phyloP scores from a whole-genome alignment of 2,888 invertebrate species.

The Hypena proboscidalis region DNA sequence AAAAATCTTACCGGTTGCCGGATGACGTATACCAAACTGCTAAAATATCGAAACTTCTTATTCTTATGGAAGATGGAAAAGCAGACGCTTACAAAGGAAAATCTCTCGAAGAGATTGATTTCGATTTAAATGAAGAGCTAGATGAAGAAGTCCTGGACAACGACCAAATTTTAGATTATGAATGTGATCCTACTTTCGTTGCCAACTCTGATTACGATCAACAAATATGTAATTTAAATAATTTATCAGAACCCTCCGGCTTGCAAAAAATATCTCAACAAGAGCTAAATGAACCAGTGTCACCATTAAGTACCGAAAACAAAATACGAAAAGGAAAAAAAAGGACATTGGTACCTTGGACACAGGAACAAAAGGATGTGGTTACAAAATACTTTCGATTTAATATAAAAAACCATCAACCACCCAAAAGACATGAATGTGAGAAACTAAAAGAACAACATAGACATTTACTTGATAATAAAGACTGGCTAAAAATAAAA shows the following conservation, averaged over 20 bases:
- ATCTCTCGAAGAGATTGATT: conserved; percentile 37
- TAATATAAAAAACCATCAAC: conserved; percentile 22
- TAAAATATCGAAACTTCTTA: conserved; percentile 47
- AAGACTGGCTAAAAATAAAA: conserved; percentile 36
- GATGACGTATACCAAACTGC: conserved; percentile 47
- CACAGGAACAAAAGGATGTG: conserved; percentile 24
- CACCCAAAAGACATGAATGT: conserved; percentile 34
- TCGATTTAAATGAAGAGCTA: conserved; percentile 42
- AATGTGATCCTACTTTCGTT: no score
- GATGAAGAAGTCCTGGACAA: conserved; percentile 26
- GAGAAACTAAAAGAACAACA: conserved; percentile 23
- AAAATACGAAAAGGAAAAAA: background rate
- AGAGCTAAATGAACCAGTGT: no score
- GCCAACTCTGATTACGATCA: no score
- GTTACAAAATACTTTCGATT: conserved; percentile 22
- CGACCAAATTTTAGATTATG: conserved; percentile 29
- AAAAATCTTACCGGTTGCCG: conserved; percentile 41
- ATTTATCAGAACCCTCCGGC: no score
- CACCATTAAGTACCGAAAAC: background rate
- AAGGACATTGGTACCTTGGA: conserved; percentile 14
- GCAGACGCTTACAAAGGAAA: conserved; percentile 40
- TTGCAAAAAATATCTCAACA: no score
- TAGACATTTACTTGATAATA: conserved; percentile 22
- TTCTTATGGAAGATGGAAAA: conserved; percentile 49
- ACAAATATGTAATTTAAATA: no score